These are phyloP conservation scores for Drosophila monieri DNA, from an alignment of 2,888 invertebrate species.

Conservation along the genomic window DNA sequence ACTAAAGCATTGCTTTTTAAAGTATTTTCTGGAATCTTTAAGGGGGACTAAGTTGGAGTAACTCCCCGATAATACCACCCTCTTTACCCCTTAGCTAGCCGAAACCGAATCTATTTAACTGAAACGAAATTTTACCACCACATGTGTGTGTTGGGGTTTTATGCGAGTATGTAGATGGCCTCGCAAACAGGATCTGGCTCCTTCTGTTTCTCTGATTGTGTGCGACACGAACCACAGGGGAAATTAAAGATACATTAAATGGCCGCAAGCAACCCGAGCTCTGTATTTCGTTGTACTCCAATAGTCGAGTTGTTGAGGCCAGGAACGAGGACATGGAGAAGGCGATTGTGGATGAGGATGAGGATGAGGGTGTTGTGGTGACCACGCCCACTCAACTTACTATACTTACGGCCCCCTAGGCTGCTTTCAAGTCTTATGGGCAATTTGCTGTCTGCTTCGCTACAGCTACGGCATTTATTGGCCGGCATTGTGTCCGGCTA, in stretches of 20 bases:
- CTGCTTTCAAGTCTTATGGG: slow-evolving; percentile 40
- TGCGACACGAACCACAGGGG: slow-evolving; percentile 72
- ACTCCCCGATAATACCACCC: slow-evolving; percentile 1
- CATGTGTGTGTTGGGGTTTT: slow-evolving; percentile 16
- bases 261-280: slow-evolving; percentile 59
- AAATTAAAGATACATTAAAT: slow-evolving; percentile 79
- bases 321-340: background rate
- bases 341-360: background rate
- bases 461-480: slow-evolving; percentile 30
- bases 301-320: background rate
- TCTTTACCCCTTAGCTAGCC: background rate
- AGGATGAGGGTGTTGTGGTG: background rate
- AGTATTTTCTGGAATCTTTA: background rate
- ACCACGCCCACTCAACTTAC: slow-evolving; percentile 6
- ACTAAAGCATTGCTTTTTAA: background rate
- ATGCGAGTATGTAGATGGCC: slow-evolving; percentile 18
- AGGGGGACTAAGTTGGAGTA: background rate
- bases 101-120: slow-evolving; percentile 14
- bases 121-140: slow-evolving; percentile 12
- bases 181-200: background rate
- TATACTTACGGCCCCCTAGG: background rate
- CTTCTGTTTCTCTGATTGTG: slow-evolving; percentile 62
- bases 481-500: slow-evolving; percentile 37
- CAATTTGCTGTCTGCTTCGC: slow-evolving; percentile 33
- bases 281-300: slow-evolving; percentile 19